phyloP scores from a whole-genome alignment of 2,888 invertebrate genomes.

The Clepsis dumicolana region DNA sequence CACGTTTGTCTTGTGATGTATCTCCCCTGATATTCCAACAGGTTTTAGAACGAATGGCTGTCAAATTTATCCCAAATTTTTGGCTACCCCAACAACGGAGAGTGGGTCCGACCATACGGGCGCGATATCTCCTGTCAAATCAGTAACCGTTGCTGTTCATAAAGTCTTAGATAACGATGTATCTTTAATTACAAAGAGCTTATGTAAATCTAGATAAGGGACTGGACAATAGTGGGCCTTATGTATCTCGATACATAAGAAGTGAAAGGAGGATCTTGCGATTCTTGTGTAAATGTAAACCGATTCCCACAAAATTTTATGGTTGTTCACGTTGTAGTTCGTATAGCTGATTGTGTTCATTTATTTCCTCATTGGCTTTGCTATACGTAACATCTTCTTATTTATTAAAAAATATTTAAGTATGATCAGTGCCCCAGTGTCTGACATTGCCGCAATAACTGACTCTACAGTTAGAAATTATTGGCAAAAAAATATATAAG shows the following conservation, averaged over 20 bases:
- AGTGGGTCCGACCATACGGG: constrained; percentile 11
- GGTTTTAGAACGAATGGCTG: constrained; percentile 21
- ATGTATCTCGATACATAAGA: constrained; percentile 24
- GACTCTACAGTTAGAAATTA: too few relatives aligned
- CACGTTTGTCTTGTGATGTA: constrained; percentile 1
- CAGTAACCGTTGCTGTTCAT: constrained; percentile 27
- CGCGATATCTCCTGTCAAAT: constrained; percentile 21
- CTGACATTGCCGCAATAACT: too few relatives aligned
- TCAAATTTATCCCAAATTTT: constrained; percentile 16
- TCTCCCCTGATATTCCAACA: constrained; percentile 4
- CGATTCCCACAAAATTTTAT: constrained; percentile 34
- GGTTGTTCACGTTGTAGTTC: constrained; percentile 9
- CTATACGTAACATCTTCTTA: not conserved
- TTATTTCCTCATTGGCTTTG: not conserved
- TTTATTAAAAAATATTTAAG: too few relatives aligned
- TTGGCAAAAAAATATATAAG: too few relatives aligned
- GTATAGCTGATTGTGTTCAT: not conserved
- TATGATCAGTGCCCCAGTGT: too few relatives aligned
- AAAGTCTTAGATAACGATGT: constrained; percentile 8
- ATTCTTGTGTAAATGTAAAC: constrained; percentile 17
- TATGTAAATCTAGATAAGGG: constrained; percentile 28
- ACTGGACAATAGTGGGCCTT: constrained; percentile 11
- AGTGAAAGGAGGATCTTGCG: constrained; percentile 42
- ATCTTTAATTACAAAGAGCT: constrained; percentile 22
- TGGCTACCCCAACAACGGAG: not conserved